Evolutionary conservation across 1,140 invertebrate species (phyloP), one percentile per base, ranked within the genome.

Genomic region (Colletes latitarsis): DNA sequence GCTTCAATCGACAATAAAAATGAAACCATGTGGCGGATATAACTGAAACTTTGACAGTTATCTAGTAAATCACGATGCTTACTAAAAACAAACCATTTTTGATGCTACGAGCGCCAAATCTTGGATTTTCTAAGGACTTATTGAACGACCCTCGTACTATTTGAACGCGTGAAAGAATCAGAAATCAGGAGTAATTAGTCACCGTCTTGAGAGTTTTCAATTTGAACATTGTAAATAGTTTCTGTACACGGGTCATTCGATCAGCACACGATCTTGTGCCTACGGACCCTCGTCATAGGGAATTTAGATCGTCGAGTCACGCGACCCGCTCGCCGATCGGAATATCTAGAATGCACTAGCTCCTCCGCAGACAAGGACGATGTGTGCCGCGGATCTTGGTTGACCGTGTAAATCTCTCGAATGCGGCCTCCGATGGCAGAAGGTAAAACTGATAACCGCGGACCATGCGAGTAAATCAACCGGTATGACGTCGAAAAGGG

Each of bases 381-480:
- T 67, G 62, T 52, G 21, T 57, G 52, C 68, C 71, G 58, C 14
- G 72, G 73, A 83, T 82, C 73, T 74, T 55, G 78, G 60, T 46
- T 19, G 49, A 55, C 17, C 58, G n/a, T 57, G 67, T 62, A 84
- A 84, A 84, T 77, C 58, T 53, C 66, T 41, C 30, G 66, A 70
- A 62, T 39, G 39, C 41, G 52, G 63, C 41, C 52, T 70, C 74
- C 63, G 78, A 81, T 81, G 78, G 77, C 62, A 60, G 64, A 60
- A 72, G 41, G 80, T 21, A 64, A 69, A 82, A 53, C 49, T 85
- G 75, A 82, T 85, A 78, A 86, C 58, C 69, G 19, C 55, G 66
- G 64, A 62, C 62, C 77, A 66, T 6, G 58, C 55, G 71, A 68
- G 58, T 86, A 83, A 83, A 77, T 85, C 73, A 85, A 69, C 63